Evolutionary conservation across 2,797 vertebrate genomes (phyloP), one percentile per base, ranked within the genome.

Genomic region (Champsocephalus gunnari): DNA sequence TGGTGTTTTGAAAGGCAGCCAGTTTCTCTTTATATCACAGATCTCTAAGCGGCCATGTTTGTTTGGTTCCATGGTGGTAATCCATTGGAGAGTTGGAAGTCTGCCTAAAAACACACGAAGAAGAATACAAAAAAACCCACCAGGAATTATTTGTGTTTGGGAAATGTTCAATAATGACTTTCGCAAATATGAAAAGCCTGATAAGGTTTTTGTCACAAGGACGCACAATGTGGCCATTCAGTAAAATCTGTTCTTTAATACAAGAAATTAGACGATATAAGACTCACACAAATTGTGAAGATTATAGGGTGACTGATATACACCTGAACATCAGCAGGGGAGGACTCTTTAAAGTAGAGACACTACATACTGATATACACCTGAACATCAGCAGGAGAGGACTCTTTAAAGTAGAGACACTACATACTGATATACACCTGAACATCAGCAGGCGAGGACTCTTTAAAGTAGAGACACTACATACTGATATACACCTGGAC

Each of bases 11-110:
- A 73, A 59, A 67, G 14, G 17, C 43, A 38, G 68, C 65, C 68
- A 51, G 70, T 65, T 65, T 56, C 51, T 63, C 59, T 56, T 58
- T 49, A 58, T 64, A 62, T 77, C 71, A 38, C 63, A 76, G 76
- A 63, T 75, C 55, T 66, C 57, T 41, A 9, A 68, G 61, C 53
- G 1, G 70, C 49, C 67, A 62, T 47, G 53, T 58, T 83, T 53
- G 59, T 58, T 83, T 72, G 62, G 44, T 70, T 77, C 19, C n/a
- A 16, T 58, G 12, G 8, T 63, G 55, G 47, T 67, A 67, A 57
- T 55, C 51, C 56, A 65, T 21, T 5, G 48, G 47, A 53, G 21
- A 45, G 50, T 59, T 78, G 71, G 50, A 67, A 4, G 3, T 49
- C 10, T 50, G 78, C 70, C 61, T 55, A 47, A 67, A 70, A 63